Evolutionary conservation across 2,113 vertebrate species (phyloP).

Genomic region (Protomyctophum bolini): DNA sequence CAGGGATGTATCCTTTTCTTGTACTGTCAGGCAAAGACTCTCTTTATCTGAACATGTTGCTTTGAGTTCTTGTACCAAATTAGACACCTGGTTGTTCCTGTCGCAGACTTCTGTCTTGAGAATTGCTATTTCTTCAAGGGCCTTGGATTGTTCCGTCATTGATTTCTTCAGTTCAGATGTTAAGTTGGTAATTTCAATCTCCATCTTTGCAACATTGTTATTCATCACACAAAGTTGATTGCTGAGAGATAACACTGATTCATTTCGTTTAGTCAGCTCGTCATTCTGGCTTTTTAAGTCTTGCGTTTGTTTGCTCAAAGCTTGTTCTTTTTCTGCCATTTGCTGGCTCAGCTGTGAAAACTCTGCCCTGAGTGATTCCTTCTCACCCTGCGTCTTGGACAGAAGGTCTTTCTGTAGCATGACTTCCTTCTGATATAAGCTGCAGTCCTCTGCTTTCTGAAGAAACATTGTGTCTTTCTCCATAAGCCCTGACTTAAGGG

Average conservation of each 20-base stretch:
- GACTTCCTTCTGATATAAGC: constrained; percentile 55
- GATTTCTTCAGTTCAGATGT: constrained; percentile 75
- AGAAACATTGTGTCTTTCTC: constrained; percentile 70
- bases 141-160: constrained; percentile 46
- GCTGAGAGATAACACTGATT: constrained; percentile 69
- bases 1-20: constrained; percentile 71
- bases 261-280: constrained; percentile 71
- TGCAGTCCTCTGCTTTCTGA: constrained; percentile 71
- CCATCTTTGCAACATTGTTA: constrained; percentile 69
- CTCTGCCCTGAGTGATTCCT: constrained; percentile 67
- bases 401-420: constrained; percentile 54
- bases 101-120: constrained; percentile 70
- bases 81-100: constrained; percentile 63
- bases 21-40: constrained; percentile 59
- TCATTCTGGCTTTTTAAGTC: constrained; percentile 70
- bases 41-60: constrained; percentile 64
- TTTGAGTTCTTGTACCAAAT: constrained; percentile 72
- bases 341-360: constrained; percentile 57
- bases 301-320: constrained; percentile 44
- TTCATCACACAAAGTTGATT: constrained; percentile 70
- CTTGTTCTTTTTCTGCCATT: constrained; percentile 70
- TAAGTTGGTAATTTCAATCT: constrained; percentile 67
- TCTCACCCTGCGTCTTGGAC: constrained; percentile 65
- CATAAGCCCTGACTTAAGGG: constrained; percentile 71
- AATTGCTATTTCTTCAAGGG: constrained; percentile 65